Evolutionary conservation across 1,140 invertebrate genomes (phyloP).

Genomic region (Drosophila mauritiana): DNA sequence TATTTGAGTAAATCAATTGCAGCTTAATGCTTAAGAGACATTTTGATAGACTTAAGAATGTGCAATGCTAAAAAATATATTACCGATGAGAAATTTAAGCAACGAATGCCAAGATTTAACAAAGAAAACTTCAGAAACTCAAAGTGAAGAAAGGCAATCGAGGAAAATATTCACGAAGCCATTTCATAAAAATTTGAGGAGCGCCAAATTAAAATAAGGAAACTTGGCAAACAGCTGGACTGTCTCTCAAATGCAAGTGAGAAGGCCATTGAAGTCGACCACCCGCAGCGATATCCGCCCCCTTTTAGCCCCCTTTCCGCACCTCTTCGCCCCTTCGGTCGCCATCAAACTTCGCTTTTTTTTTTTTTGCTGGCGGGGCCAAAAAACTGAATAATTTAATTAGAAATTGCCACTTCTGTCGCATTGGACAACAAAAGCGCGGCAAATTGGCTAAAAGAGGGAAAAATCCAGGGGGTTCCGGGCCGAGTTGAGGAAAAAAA

Average conservation of each 20-base stretch:
- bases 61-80: neutral
- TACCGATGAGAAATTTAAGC: constrained; percentile 1
- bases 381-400: constrained; percentile 79
- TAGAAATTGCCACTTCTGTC: constrained; percentile 81
- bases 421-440: constrained; percentile 77
- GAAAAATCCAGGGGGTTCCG: neutral
- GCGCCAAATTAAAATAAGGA: constrained; percentile 62
- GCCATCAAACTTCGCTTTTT: constrained; percentile 1
- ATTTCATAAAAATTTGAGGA: constrained; percentile 50
- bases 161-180: constrained; percentile 29
- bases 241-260: constrained; percentile 37
- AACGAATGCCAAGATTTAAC: neutral
- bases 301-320: neutral
- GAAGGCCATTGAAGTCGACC: constrained; percentile 28
- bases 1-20: no score
- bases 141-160: constrained; percentile 14
- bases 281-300: constrained; percentile 27
- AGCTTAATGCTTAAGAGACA: no score
- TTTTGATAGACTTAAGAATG: no score
- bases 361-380: constrained; percentile 17
- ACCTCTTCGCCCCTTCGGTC: neutral
- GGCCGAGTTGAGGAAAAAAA: constrained; percentile 35
- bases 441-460: constrained; percentile 67
- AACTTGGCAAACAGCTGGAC: constrained; percentile 61
- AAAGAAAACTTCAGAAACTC: constrained; percentile 11